Conservation (phyloP, 2,113 vertebrate species). For the Brienomyrus brachyistius region DNA sequence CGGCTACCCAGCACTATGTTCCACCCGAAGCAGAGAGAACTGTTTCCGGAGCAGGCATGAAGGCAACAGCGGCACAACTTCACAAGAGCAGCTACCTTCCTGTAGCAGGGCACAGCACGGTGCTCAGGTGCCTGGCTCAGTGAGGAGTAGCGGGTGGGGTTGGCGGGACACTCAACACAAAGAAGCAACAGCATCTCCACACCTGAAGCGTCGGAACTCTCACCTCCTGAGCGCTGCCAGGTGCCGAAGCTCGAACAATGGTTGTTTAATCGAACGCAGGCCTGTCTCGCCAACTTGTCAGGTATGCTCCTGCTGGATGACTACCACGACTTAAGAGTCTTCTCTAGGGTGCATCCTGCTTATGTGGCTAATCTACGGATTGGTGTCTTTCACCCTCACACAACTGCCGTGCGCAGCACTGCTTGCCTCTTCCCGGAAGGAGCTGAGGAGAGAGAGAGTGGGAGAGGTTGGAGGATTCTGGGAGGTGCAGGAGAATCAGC, state of each 20-base stretch:
- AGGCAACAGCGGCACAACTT: not conserved
- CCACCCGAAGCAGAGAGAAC: not conserved
- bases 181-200: conserved; percentile 51
- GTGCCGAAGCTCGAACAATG: conserved; percentile 55
- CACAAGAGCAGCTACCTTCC: not conserved
- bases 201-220: conserved; percentile 52
- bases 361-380: not conserved
- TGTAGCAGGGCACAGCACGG: not conserved
- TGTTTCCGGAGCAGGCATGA: not conserved
- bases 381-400: not conserved
- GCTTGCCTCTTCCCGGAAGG: not conserved
- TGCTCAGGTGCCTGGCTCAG: conserved; percentile 23
- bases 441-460: not conserved
- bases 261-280: conserved; percentile 11
- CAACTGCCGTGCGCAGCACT: not conserved
- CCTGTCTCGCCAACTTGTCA: conserved; percentile 23
- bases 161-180: conserved; percentile 10
- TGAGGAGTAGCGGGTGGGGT: not conserved
- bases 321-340: not conserved
- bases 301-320: not conserved
- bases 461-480: not conserved
- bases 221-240: conserved; percentile 50
- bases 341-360: not conserved
- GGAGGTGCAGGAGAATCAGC: not conserved
- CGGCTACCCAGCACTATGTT: not conserved